A percentile compares a stretch with the other conserved stretches of the same genome.
Conservation (phyloP, 2,797 vertebrate species). For the Gymnocypris eckloni region DNA sequence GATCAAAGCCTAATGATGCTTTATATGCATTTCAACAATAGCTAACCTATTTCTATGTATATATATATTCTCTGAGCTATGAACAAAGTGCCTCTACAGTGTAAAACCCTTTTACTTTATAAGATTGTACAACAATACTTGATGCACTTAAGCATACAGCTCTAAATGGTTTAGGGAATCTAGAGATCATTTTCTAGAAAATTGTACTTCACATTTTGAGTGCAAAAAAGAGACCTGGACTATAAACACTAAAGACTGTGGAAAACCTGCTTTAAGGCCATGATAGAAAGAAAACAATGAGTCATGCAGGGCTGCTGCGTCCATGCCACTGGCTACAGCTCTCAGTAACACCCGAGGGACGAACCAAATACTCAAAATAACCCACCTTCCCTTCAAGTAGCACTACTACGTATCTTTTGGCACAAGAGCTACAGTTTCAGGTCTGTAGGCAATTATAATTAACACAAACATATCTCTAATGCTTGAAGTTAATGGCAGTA, state of each 20-base stretch:
- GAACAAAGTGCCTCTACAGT: conserved; percentile 75
- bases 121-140: conserved; percentile 24
- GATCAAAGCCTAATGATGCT: conserved; percentile 52
- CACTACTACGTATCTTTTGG: conserved; percentile 64
- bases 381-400: neutral
- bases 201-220: conserved; percentile 8
- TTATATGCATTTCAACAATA: conserved; percentile 61
- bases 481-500: neutral
- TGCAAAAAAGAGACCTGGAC: neutral
- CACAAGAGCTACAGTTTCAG: conserved; percentile 65
- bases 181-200: neutral
- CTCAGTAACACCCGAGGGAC: conserved; percentile 53
- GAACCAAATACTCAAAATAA: conserved; percentile 33
- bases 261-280: conserved; percentile 67
- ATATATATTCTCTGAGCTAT: conserved; percentile 63
- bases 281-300: conserved; percentile 58
- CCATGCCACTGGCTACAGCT: conserved; percentile 44
- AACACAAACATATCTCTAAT: conserved; percentile 6
- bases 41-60: conserved; percentile 59
- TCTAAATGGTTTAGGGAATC: neutral
- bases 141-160: conserved; percentile 33
- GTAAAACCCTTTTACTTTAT: conserved; percentile 56
- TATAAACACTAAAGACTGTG: neutral
- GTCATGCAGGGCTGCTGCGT: conserved; percentile 59
- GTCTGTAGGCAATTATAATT: conserved; percentile 55